Evolutionary conservation across 2,888 invertebrate genomes (phyloP).

Genomic region (Autographa gamma): DNA sequence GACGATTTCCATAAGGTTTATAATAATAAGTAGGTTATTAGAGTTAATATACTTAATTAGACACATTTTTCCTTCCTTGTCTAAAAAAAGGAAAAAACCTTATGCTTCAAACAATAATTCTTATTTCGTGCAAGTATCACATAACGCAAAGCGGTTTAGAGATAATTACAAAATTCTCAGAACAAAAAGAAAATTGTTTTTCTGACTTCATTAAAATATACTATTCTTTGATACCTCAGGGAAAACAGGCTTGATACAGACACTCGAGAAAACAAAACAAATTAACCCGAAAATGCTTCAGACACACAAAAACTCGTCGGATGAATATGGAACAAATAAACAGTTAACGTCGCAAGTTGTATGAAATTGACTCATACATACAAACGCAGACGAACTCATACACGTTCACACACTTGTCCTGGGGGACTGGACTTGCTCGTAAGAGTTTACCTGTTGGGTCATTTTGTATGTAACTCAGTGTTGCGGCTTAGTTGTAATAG

Average conservation of each 20-base stretch:
- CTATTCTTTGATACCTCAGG: not conserved
- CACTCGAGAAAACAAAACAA: constrained; percentile 15
- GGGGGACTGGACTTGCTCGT: constrained; percentile 29
- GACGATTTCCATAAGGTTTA: no score
- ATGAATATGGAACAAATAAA: constrained; percentile 53
- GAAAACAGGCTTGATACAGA: not conserved
- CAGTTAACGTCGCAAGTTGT: constrained; percentile 37
- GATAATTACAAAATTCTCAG: not conserved
- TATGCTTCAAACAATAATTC: no score
- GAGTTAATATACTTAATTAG: no score
- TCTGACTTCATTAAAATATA: not conserved
- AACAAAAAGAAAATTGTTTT: not conserved
- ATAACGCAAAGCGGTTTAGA: not conserved
- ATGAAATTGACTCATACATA: constrained; percentile 52
- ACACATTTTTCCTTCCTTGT: no score
- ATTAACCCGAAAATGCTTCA: constrained; percentile 32
- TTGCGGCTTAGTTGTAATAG: no score
- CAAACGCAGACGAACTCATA: constrained; percentile 19
- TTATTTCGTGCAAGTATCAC: not conserved
- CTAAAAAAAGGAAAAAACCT: no score
- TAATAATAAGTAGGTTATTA: no score
- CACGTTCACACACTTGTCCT: constrained; percentile 5
- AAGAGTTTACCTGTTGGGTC: not conserved
- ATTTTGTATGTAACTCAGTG: no score
- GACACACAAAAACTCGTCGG: constrained; percentile 36